phyloP scores from a whole-genome alignment of 2,888 invertebrate genomes.

The Ptilodon capucinus region DNA sequence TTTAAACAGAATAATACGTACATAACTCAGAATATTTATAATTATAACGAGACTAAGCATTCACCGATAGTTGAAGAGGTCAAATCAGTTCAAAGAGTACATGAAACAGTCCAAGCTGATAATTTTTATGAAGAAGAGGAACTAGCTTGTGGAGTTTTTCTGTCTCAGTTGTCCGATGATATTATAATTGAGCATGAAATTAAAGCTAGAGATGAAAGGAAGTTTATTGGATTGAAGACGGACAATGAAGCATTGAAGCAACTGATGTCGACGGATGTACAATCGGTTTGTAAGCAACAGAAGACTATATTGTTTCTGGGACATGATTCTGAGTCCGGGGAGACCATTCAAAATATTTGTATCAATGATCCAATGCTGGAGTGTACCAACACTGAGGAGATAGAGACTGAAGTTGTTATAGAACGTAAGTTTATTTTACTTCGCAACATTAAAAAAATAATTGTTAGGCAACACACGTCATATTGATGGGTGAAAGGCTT shows the following conservation, averaged over 20 bases:
- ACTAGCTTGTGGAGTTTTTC: constrained; percentile 60
- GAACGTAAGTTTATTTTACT: constrained; percentile 42
- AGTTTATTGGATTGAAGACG: constrained; percentile 44
- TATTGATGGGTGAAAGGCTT: no score
- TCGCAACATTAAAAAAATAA: no score
- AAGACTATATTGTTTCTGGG: constrained; percentile 70
- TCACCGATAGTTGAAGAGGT: constrained; percentile 46
- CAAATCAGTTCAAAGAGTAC: constrained; percentile 44
- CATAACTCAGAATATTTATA: constrained; percentile 66
- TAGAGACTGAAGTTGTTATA: constrained; percentile 44
- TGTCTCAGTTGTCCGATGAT: constrained; percentile 60
- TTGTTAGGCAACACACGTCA: no score
- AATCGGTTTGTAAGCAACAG: constrained; percentile 58
- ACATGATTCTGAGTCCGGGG: constrained; percentile 57
- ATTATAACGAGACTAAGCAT: constrained; percentile 48
- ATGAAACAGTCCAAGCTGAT: constrained; percentile 30
- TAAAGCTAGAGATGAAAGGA: constrained; percentile 45
- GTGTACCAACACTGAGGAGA: constrained; percentile 42
- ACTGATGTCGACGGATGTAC: constrained; percentile 66
- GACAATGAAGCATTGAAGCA: constrained; percentile 67
- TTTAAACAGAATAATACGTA: constrained; percentile 66
- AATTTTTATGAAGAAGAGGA: constrained; percentile 58
- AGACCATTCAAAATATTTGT: constrained; percentile 71
- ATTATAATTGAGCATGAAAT: constrained; percentile 58
- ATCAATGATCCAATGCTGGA: constrained; percentile 57